Base-by-base conservation (phyloP, 2,888 invertebrate species). In the Archaeoteleia sp. region DNA sequence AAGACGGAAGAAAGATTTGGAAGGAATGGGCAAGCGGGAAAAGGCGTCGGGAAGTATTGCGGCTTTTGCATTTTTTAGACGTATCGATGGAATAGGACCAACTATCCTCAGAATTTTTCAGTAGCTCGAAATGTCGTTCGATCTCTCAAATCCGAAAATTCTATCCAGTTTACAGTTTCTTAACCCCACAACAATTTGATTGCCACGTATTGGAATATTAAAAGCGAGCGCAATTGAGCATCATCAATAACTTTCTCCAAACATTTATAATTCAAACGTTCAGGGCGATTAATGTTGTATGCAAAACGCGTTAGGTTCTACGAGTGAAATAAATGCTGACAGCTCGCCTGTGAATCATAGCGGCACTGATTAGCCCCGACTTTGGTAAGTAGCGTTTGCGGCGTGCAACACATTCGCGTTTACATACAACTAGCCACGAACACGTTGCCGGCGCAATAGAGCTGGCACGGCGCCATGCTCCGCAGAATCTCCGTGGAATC, bases 401-500 rank as follows among this genome's bases (percentile, higher is more conserved):
- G 68, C 57, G 53, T 49, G 54, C 27, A 58, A 51, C 58, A 49
- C 58, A 58, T 68, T 58, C 63, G 49, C 54, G 48, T 63, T 68
- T 53, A 54, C 45, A 63, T 57, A 34, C 42, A 51, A 67, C 63
- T 54, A 68, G 63, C 68, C 68, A 68, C 68, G 58, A 63, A 63
- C 60, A 48, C 60, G 66, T 61, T 49, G 67, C 62, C 60, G 57
- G 14, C 14, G 66, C 51, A 61, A 65, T 61, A 39, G 40, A 57
- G 61, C 69, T 75, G 75, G 74, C 74, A 61, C 63, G 42, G 32
- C 60, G 74, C 74, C 74, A 75, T 42, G 32, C 40, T 27, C 54
- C 53, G 63, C 68, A 58, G 72, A 69, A 75, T 73, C 74, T 73
- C 72, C 66, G 72, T 73, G 72, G 72, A 77, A 77, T 78, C 77